These are phyloP conservation scores for Xylocampa areola DNA, from an alignment of 2,888 invertebrate species.

Conservation along the genomic window DNA sequence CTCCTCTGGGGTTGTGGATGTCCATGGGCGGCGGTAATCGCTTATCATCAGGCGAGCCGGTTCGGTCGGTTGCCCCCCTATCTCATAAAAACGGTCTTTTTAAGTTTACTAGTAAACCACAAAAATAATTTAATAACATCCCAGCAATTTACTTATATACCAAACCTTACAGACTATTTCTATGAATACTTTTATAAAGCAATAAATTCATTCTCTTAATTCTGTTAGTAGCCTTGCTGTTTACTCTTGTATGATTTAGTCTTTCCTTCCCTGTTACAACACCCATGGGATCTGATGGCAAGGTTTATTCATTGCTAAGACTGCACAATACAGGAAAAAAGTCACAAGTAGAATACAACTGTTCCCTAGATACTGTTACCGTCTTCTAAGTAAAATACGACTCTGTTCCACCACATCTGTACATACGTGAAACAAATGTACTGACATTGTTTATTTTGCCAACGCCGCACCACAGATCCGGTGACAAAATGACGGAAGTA, in stretches of 20 bases:
- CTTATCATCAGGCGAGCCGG: no score
- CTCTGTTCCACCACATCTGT: conserved; percentile 22
- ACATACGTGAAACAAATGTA: conserved; percentile 19
- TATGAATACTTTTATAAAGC: no score
- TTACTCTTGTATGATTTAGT: conserved; percentile 47
- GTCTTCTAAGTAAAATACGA: conserved; percentile 32
- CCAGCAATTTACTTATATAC: background rate
- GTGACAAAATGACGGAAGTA: conserved; percentile 60
- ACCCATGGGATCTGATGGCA: conserved; percentile 23
- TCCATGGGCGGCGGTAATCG: no score
- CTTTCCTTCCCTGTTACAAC: conserved; percentile 24
- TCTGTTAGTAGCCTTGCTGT: conserved; percentile 12
- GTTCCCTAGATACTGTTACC: conserved; percentile 38
- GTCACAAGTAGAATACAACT: conserved; percentile 33
- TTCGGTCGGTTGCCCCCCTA: no score
- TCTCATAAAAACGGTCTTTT: no score
- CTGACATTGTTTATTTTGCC: conserved; percentile 57
- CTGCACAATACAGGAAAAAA: conserved; percentile 36
- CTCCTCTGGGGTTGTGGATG: no score
- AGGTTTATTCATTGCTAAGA: conserved; percentile 37
- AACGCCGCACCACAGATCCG: conserved; percentile 39
- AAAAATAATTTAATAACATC: no score
- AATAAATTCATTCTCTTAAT: background rate
- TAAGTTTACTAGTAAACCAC: no score
- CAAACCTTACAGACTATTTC: no score